Base-by-base conservation (phyloP, 1,140 invertebrate genomes). In the Andricus grossulariae region DNA sequence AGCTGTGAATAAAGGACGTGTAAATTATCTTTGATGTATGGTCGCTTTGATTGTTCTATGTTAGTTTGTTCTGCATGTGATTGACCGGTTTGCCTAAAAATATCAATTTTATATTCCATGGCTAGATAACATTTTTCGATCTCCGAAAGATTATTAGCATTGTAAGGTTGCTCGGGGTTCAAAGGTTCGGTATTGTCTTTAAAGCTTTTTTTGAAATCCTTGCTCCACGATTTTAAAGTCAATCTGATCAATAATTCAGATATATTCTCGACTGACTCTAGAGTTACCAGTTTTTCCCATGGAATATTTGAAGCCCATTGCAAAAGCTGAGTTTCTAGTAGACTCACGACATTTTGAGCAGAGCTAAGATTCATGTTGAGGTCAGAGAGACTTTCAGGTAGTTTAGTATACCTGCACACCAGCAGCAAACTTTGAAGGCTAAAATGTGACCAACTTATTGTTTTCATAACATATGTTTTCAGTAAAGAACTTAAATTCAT, bases 361-460 rank as follows among this genome's bases (percentile, higher is more conserved):
- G 60, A 66, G n/a, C 10, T 54, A 10, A 55, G 72, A 57, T 78
- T 81, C 54, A 77, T 78, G 72, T 78, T 80, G n/a, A 50, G 79
- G 11, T 75, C 66, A n/a, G 77, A 39, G 8, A 84, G 76, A 25
- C 81, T 73, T 49, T 80, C 70, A 39, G 84, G 83, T n/a, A 88
- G 70, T 15, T 79, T 60, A 13, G 82, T 66, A 73, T 85, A 45
- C 70, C 85, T 74, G 32, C 86, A 89, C 19, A 88, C 81, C 10
- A 83, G 19, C 75, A 87, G 75, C 21, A 92, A 82, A 21, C 90
- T 92, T 45, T 82, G 75, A 1, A 93, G 72, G 79, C 89, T 92
- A 25, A 84, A 79, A 51, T 77, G 45, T 7, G 88, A 89, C 76
- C 89, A 87, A 16, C 84, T 86, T 25, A 92, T 85, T 10, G 88